Conservation (phyloP, 2,888 invertebrate species). For the Cephus nigrinus region DNA sequence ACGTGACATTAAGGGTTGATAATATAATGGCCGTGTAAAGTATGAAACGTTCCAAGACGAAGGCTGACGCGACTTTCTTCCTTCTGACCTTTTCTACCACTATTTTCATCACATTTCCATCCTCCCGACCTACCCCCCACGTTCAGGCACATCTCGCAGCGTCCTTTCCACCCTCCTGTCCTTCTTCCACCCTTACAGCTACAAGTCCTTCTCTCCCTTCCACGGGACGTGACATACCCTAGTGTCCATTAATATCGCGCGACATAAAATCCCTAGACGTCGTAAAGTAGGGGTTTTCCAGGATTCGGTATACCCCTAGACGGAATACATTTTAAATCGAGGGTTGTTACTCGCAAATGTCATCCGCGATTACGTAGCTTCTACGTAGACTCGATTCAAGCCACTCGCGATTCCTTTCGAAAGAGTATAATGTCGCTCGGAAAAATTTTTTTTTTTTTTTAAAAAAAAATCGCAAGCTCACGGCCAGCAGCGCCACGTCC, state of each 20-base stretch:
- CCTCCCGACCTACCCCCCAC: constrained; percentile 1
- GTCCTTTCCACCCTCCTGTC: not conserved
- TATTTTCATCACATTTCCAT: constrained; percentile 24
- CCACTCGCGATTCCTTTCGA: not conserved
- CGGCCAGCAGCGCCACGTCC: not conserved
- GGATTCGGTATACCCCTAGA: not conserved
- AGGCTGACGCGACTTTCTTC: constrained; percentile 20
- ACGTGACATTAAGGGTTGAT: constrained; percentile 43
- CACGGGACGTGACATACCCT: not conserved
- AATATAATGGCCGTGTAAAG: constrained; percentile 42
- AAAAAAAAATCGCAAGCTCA: not conserved
- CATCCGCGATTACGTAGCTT: not conserved
- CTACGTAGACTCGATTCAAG: not conserved
- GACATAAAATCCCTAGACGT: constrained; percentile 8
- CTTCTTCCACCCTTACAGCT: not conserved
- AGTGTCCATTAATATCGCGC: not conserved
- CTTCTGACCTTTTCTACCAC: constrained; percentile 29
- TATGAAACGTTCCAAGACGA: constrained; percentile 40
- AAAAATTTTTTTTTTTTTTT: not conserved
- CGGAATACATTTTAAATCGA: constrained; percentile 2
- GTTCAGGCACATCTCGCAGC: not conserved
- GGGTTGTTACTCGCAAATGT: not conserved
- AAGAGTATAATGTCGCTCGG: not conserved
- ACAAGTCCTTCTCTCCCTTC: not conserved
- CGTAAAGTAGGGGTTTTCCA: constrained; percentile 1